Percentiles rank a stretch among this genome's conserved stretches.
phyloP scores from a whole-genome alignment of 2,113 vertebrate species.

The Accipiter cooperii region DNA sequence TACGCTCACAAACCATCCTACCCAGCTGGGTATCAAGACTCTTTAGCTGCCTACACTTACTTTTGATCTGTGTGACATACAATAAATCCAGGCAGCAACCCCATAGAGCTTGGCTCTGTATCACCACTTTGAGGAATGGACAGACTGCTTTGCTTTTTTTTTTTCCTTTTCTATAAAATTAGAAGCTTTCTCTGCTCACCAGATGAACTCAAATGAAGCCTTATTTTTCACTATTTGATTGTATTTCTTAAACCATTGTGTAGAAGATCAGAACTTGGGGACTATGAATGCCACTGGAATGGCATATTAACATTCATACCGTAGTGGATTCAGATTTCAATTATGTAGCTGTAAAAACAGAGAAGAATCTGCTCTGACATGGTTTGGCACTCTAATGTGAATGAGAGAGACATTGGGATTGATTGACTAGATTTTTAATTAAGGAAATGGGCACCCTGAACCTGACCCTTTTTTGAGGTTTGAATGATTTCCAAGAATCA shows the following conservation, averaged over 20 bases:
- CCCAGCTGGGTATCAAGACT: constrained; percentile 42
- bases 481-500: constrained; percentile 8
- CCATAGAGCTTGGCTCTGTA: not conserved
- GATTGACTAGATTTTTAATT: constrained; percentile 8
- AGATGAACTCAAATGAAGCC: not conserved
- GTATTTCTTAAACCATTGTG: not conserved
- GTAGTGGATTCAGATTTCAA: not conserved
- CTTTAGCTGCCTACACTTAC: constrained; percentile 21
- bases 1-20: constrained; percentile 17
- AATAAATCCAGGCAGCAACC: constrained; percentile 24
- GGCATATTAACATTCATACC: not conserved
- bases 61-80: constrained; percentile 51
- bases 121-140: not conserved
- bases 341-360: not conserved
- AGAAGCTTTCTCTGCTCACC: not conserved
- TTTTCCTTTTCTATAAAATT: not conserved
- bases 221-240: not conserved
- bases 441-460: not conserved
- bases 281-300: not conserved
- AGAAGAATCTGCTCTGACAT: not conserved
- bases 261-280: not conserved
- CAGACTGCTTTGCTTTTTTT: not conserved
- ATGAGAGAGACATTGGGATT: not conserved
- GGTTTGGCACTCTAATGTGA: not conserved
- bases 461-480: not conserved